A percentile compares a stretch with the other conserved stretches of the same genome.
Conservation (phyloP, 2,888 invertebrate species). For the Ceriagrion tenellum region DNA sequence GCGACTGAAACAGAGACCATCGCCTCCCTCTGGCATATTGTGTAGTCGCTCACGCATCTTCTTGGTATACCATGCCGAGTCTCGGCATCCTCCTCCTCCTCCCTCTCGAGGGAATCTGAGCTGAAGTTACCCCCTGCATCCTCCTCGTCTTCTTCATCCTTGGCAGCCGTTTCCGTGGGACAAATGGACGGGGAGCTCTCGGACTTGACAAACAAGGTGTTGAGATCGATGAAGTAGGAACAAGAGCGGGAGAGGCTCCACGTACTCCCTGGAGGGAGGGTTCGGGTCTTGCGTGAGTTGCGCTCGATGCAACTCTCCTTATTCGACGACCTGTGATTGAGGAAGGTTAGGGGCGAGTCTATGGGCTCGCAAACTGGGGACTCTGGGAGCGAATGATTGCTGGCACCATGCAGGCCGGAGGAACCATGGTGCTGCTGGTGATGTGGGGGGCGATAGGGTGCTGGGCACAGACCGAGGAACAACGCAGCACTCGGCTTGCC, state of each 20-base stretch:
- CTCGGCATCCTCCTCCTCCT: slow-evolving; percentile 76
- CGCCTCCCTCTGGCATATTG: slow-evolving; percentile 80
- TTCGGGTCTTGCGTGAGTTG: slow-evolving; percentile 44
- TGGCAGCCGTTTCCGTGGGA: slow-evolving; percentile 70
- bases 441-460: slow-evolving; percentile 56
- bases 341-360: slow-evolving; percentile 69
- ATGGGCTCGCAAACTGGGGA: slow-evolving; percentile 87
- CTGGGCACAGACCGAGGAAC: slow-evolving; percentile 69
- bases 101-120: slow-evolving; percentile 88
- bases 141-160: slow-evolving; percentile 75
- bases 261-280: slow-evolving; percentile 50
- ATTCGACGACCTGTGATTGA: slow-evolving; percentile 70
- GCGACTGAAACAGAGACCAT: slow-evolving; percentile 48
- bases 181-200: slow-evolving; percentile 68
- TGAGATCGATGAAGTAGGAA: slow-evolving; percentile 58
- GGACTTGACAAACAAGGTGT: slow-evolving; percentile 69
- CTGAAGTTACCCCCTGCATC: slow-evolving; percentile 86
- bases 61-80: slow-evolving; percentile 78
- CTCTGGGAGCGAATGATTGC: slow-evolving; percentile 84
- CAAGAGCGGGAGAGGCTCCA: slow-evolving; percentile 61
- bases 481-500: slow-evolving; percentile 70
- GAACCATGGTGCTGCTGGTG: slow-evolving; percentile 63
- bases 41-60: slow-evolving; percentile 88
- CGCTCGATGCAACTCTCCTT: slow-evolving; percentile 67
- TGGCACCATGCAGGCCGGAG: slow-evolving; percentile 42